Percentiles rank a stretch among this genome's conserved stretches.
phyloP scores from a whole-genome alignment of 2,797 vertebrate genomes.

The Eulemur rubriventer region DNA sequence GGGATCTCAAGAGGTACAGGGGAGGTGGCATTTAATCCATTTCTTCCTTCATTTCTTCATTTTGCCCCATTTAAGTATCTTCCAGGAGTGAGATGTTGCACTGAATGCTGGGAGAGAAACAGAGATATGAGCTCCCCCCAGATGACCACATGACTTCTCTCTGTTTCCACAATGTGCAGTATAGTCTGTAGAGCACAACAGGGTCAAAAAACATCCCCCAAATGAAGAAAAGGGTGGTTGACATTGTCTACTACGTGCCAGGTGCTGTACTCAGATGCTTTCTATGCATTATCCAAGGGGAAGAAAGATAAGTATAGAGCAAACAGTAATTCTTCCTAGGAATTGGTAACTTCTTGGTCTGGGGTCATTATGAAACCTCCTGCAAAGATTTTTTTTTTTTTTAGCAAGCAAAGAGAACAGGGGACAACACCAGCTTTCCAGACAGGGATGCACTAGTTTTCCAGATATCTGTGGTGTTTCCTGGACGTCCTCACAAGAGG shows the following conservation, averaged over 20 bases:
- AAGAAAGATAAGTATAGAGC: not conserved
- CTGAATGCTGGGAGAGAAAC: not conserved
- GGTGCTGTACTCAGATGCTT: not conserved
- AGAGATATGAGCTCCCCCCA: rapidly evolving
- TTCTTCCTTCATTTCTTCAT: not conserved
- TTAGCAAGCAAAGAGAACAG: not conserved
- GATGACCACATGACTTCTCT: rapidly evolving
- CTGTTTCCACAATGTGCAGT: not conserved
- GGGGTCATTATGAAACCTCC: not conserved
- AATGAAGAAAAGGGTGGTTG: rapidly evolving
- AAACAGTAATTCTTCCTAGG: not conserved
- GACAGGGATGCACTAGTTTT: not conserved
- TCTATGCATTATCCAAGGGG: not conserved
- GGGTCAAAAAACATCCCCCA: not conserved
- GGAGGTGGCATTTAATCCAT: rapidly evolving
- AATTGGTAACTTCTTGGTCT: not conserved
- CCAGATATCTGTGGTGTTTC: not conserved
- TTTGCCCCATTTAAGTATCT: rapidly evolving
- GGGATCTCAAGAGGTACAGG: not conserved
- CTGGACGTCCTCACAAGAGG: not conserved
- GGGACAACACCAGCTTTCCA: rapidly evolving
- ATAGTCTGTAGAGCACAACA: rapidly evolving
- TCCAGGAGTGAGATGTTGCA: rapidly evolving
- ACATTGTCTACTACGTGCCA: rapidly evolving
- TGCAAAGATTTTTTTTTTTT: not conserved